phyloP scores from a whole-genome alignment of 2,888 invertebrate genomes.

The Rhodophaea formosa region DNA sequence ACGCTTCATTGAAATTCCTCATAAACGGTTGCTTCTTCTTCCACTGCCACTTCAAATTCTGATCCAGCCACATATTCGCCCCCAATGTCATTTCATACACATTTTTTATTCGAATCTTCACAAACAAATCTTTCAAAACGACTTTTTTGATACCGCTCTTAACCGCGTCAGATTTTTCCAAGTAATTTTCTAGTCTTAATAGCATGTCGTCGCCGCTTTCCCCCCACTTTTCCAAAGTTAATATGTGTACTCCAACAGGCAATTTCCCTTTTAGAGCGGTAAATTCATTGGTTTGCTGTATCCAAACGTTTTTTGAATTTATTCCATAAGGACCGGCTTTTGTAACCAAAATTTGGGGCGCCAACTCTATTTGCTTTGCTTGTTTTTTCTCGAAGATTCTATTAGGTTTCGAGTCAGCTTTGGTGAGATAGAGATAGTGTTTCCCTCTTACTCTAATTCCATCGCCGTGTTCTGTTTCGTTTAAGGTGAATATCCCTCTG shows the following conservation, averaged over 20 bases:
- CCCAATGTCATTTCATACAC: conserved; percentile 85
- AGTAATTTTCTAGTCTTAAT: conserved; percentile 89
- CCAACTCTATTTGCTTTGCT: conserved; percentile 54
- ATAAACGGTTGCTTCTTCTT: conserved; percentile 46
- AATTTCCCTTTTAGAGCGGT: conserved; percentile 77
- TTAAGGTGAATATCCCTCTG: conserved; percentile 29
- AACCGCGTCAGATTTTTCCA: conserved; percentile 82
- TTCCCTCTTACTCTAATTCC: conserved; percentile 48
- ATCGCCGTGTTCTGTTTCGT: conserved; percentile 44
- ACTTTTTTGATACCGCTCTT: conserved; percentile 79
- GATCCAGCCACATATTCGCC: conserved; percentile 83
- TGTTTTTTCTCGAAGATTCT: conserved; percentile 62
- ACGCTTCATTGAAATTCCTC: conserved; percentile 48
- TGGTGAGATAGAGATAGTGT: conserved; percentile 55
- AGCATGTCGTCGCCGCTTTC: conserved; percentile 79
- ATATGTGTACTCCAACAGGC: conserved; percentile 86
- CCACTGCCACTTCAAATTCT: conserved; percentile 79
- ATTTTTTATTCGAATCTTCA: conserved; percentile 70
- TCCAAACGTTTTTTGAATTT: conserved; percentile 58
- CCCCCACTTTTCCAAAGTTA: conserved; percentile 88
- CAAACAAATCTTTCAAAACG: conserved; percentile 81
- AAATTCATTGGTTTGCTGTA: conserved; percentile 43
- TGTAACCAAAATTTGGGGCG: conserved; percentile 42
- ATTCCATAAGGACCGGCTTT: conserved; percentile 23
- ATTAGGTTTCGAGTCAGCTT: conserved; percentile 47